These are phyloP conservation scores for Actinernus sp. DNA, from an alignment of 92 coral and sea anemone species.

Conservation along the genomic window DNA sequence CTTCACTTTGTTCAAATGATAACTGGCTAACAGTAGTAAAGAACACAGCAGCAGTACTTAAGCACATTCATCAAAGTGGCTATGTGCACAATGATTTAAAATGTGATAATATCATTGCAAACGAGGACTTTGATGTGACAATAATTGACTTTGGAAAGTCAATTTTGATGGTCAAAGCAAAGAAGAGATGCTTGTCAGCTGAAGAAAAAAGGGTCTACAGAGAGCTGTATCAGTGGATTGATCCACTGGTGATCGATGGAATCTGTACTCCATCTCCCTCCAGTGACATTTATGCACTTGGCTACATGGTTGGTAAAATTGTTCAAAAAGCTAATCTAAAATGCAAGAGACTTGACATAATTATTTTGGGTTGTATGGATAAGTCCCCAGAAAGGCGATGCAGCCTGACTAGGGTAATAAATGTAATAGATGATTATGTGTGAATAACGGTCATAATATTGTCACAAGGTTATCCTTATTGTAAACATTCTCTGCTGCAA, in stretches of 20 bases:
- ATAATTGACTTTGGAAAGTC: too few relatives aligned
- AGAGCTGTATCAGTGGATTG: background rate
- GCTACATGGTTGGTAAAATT: background rate
- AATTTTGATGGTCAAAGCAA: background rate
- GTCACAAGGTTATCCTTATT: too few relatives aligned
- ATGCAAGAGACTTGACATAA: background rate
- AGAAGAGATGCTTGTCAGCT: background rate
- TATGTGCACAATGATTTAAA: slow-evolving; percentile 3
- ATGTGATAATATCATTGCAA: background rate
- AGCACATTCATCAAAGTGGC: background rate
- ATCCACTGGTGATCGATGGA: background rate
- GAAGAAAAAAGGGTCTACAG: background rate
- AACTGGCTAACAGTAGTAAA: background rate
- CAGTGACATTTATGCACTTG: slow-evolving; percentile 3
- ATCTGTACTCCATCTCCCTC: background rate
- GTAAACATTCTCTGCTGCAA: too few relatives aligned
- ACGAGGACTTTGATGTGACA: background rate
- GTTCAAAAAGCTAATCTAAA: background rate
- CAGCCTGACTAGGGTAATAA: background rate
- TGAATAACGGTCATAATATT: too few relatives aligned
- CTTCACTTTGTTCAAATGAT: background rate
- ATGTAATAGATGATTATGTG: background rate
- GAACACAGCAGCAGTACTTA: background rate
- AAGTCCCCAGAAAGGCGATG: background rate
- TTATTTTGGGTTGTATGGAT: slow-evolving; percentile 1